A percentile compares a stretch with the other conserved stretches of the same genome.
These are phyloP conservation scores for Axinella damicornis DNA, from an alignment of 37 sponge, comb jelly and placozoan species.

Conservation along the genomic window DNA sequence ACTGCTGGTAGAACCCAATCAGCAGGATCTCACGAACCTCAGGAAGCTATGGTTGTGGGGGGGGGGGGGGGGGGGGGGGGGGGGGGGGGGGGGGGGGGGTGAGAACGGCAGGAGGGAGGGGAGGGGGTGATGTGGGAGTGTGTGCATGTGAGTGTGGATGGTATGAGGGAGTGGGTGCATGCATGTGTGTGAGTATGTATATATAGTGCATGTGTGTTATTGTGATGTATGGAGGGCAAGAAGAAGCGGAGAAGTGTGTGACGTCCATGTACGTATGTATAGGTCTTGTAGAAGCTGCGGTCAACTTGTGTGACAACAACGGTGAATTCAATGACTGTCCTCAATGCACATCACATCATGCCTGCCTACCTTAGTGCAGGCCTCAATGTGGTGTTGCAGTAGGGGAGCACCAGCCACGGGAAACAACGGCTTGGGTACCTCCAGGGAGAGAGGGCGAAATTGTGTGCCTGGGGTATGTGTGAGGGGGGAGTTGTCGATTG, in stretches of 20 bases:
- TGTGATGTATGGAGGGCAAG: too few species aligned
- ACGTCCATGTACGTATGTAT: too few species aligned
- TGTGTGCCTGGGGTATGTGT: constrained; percentile 78
- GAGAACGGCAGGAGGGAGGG: too few species aligned
- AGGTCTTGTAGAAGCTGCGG: neutral
- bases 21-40: constrained; percentile 86
- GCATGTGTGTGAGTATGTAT: too few species aligned
- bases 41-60: too few species aligned
- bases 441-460: constrained; percentile 96
- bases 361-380: constrained; percentile 80
- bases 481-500: neutral
- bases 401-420: constrained; percentile 98
- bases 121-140: neutral
- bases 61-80: neutral
- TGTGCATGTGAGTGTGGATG: neutral
- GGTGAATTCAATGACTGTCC: too few species aligned
- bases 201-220: too few species aligned
- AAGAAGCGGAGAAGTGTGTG: too few species aligned
- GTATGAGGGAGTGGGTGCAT: neutral
- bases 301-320: too few species aligned
- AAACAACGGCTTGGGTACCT: constrained; percentile 94
- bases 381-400: constrained; percentile 96
- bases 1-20: constrained; percentile 84
- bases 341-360: too few species aligned
- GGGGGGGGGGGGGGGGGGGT: too few species aligned